Base-by-base conservation (phyloP, 1,140 invertebrate genomes). In the Drosophila aff. region DNA sequence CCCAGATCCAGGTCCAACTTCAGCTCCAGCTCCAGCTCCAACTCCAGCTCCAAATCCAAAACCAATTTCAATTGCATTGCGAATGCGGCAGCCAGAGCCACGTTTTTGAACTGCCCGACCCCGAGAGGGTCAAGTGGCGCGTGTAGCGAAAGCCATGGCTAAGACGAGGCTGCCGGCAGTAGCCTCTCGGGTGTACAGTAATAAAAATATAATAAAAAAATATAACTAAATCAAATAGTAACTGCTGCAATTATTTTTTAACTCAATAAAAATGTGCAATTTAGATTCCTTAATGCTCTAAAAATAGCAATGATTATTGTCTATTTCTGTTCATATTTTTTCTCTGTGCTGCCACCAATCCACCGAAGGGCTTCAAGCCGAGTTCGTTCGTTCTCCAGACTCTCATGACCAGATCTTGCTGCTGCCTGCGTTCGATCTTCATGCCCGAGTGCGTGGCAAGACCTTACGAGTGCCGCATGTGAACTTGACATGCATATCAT, bases 401-500 rank as follows among this genome's bases (percentile, higher is more conserved):
- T 55, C 52, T 50, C 53, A 57, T 57, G 53, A 57, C 21, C 33
- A 57, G 38, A 57, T 57, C 36, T 57, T 13, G 46, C 46, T 10
- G 53, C 53, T 58, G 52, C n/a, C 31, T 38, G 65, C 59, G 57
- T 89, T 89, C 85, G 84, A 89, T 89, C 84, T 89, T 89, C 85
- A 89, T 66, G 85, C 81, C 84, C 81, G 77, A 90, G 74, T 69
- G 84, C 73, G 66, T 53, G 60, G 55, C 50, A 44, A 84, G 77
- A 84, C 84, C 84, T 89, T 89, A 87, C 64, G 62, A 55, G 49
- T 33, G 66, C 41, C 41, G 69, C 43, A 47, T 23, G 66, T 89
- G 84, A 89, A 89, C 84, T 89, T 89, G 84, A 89, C 84, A 89
- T 84, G 77, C 81, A 90, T 89, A 79, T 83, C 50, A 40, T 61